A percentile compares a stretch with the other conserved stretches of the same genome.
Conservation (phyloP, 1,140 invertebrate species). For the Drosophila pruinosa region DNA sequence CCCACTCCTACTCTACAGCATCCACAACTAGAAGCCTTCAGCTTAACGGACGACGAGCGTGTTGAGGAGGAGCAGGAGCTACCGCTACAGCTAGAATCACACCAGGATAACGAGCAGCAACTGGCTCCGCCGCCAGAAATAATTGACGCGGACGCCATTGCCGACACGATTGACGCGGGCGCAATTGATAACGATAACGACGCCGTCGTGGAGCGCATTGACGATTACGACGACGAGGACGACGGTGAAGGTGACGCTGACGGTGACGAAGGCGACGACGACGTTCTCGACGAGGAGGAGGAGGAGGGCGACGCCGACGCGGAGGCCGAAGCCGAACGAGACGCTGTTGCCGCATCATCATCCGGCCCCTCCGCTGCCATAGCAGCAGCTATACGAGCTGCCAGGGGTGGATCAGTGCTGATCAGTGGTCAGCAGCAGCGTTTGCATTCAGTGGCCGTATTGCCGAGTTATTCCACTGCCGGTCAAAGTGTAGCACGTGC, state of each 20-base stretch:
- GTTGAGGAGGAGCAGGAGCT: constrained; percentile 6
- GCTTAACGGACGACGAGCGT: background rate
- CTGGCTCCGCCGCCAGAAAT: constrained; percentile 18
- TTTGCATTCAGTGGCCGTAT: constrained; percentile 62
- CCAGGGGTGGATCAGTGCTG: no score
- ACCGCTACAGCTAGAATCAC: constrained; percentile 5
- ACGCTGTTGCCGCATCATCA: background rate
- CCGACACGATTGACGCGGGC: constrained; percentile 73
- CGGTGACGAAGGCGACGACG: constrained; percentile 45
- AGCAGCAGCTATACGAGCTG: constrained; percentile 7
- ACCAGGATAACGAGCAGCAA: background rate
- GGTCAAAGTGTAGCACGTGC: constrained; percentile 23
- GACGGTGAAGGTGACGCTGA: no score
- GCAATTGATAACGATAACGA: constrained; percentile 56
- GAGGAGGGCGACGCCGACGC: constrained; percentile 1
- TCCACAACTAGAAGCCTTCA: constrained; percentile 39
- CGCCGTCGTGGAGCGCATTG: constrained; percentile 74
- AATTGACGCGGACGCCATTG: constrained; percentile 61
- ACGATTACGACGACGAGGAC: constrained; percentile 72
- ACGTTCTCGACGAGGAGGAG: constrained; percentile 38
- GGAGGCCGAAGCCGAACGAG: background rate
- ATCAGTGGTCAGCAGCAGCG: constrained; percentile 28
- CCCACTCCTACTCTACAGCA: constrained; percentile 74
- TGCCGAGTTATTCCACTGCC: constrained; percentile 56
- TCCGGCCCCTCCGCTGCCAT: constrained; percentile 4